Evolutionary conservation across 2,888 invertebrate species (phyloP), one percentile per base, ranked within the genome.

Genomic region (Blastobasis lacticolella): DNA sequence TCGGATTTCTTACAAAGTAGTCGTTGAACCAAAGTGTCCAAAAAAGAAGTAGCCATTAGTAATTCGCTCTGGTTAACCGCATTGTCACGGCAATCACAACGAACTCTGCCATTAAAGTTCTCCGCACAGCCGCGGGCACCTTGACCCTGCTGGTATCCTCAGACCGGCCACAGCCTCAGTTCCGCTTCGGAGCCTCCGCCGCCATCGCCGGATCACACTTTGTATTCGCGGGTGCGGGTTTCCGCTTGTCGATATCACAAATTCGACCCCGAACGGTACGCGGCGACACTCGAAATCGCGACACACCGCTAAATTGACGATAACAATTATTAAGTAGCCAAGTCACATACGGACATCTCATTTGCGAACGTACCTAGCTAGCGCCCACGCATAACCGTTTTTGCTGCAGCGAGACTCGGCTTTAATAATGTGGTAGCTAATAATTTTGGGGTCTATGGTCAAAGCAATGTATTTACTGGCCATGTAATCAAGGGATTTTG

Each of bases 201-300:
- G 48, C 42, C 42, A 23, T 23, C 23, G 47, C 46, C 37, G 41
- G 37, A 56, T 59, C 66, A 72, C 73, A 75, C 71, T 86, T 85
- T 77, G 85, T 86, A 87, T 87, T 84, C 87, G 79, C 75, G 59
- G 67, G 67, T 67, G 75, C 72, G 64, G 67, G 74, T 78, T 85
- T 86, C 86, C 86, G 83, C 77, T 79, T 83, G 84, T 81, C 77
- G 75, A 80, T 82, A 80, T 81, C 79, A 81, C 81, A 78, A 79
- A 81, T 80, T 70, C 76, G 86, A 82, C 86, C 83, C 83, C 81
- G 79, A 81, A 79, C 69, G 68, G 69, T 63, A 55, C 53, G 54
- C 43, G 40, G 42, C 36, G 45, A 10, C 51, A 43, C 46, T 48
- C 54, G 49, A 49, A 54, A 54, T 42, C 38, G 43, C 46, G 38